Evolutionary conservation across 2,113 vertebrate species (phyloP), one percentile per base, ranked within the genome.

Genomic region (Gallinago jamesoni): DNA sequence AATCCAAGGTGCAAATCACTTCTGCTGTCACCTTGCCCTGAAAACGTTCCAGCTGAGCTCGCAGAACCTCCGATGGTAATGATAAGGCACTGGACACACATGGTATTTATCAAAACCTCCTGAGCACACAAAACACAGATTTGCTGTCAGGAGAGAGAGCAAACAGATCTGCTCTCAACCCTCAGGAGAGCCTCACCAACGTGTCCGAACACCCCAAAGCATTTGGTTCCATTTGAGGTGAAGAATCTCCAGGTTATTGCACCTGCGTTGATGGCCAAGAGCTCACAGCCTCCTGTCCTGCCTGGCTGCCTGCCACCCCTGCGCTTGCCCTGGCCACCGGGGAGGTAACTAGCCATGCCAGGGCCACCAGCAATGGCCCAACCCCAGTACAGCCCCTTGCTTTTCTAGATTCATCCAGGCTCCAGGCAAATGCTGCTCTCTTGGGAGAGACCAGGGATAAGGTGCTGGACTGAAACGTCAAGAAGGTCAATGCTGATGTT

Each of bases 281-380:
- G 39, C 27, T 87, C 8, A 1, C 20, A 87, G 43, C 24, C 33
- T 59, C 73, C 37, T 74, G 19, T 62, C 22, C 80, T 81, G 55
- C 52, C 37, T 37, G 39, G 62, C 23, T 84, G 55, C 22, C 48
- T 84, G 66, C 41, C n/a, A 35, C 2, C 41, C 17, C 37, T 22
- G 37, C 1, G 2, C 41, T 83, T 14, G 3, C 37, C 14, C 3
- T 3, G 31, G n/a, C 6, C 47, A 62, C 3, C 1, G 0, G 19
- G 33, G 31, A 20, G 7, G 28, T 25, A 23, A 25, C 22, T 3
- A 27, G 24, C 24, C 2, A 1, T 1, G 4, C 27, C 55, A 21
- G 33, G 63, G 57, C 57, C 39, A 30, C 27, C 47, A 59, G n/a
- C 27, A 93, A 14, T 1, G 2, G 15, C 37, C 70, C 53, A 45